A percentile compares a stretch with the other conserved stretches of the same genome.
phyloP scores from a whole-genome alignment of 2,113 vertebrate species.

The Vicugna pacos region DNA sequence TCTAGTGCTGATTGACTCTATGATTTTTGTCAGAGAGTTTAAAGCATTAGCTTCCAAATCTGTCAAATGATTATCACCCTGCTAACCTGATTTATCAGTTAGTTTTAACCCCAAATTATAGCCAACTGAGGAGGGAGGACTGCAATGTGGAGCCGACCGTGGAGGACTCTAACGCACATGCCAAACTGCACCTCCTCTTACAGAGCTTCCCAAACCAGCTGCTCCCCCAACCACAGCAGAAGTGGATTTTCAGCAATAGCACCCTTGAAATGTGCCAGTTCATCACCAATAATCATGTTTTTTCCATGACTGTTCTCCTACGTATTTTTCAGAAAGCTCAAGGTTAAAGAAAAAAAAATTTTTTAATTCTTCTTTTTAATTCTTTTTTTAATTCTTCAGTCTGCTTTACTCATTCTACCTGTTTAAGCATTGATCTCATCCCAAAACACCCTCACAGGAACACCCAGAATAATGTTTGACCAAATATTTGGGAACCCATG shows the following conservation, averaged over 20 bases:
- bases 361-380: too few relatives aligned
- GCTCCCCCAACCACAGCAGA: background rate
- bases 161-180: background rate
- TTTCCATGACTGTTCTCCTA: background rate
- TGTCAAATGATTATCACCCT: background rate
- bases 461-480: background rate
- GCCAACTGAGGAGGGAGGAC: background rate
- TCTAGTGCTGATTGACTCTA: background rate
- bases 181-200: background rate
- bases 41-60: constrained; percentile 8
- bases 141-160: background rate
- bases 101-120: background rate
- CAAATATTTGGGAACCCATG: background rate
- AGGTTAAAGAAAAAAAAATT: background rate
- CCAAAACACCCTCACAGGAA: background rate
- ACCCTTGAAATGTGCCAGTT: background rate
- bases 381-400: background rate
- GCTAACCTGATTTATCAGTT: background rate
- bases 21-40: constrained; percentile 38
- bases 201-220: background rate
- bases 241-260: background rate
- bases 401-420: background rate
- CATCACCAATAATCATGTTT: background rate
- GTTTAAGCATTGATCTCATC: background rate
- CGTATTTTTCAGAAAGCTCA: background rate